Percentiles rank a stretch among this genome's conserved stretches.
Evolutionary conservation across 2,113 vertebrate genomes (phyloP).

Genomic region (Prochilodus magdalenae): DNA sequence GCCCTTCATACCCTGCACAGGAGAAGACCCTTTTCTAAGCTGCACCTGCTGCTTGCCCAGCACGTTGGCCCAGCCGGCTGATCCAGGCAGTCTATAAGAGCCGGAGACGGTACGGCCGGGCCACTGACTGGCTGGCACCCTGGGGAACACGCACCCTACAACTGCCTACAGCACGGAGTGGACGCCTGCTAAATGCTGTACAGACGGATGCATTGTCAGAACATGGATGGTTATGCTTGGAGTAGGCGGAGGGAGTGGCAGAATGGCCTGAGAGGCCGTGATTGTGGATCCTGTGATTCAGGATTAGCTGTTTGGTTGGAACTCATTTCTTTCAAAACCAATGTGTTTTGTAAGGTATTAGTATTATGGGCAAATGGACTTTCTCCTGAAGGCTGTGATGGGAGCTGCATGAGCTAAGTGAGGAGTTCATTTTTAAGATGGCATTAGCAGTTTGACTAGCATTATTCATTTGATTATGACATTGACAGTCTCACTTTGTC

Average conservation of each 20-base stretch:
- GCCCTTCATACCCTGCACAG: constrained; percentile 60
- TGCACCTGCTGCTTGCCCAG: constrained; percentile 76
- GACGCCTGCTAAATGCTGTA: not conserved
- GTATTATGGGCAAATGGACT: not conserved
- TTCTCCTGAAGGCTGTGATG: not conserved
- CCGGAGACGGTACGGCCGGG: constrained; percentile 15
- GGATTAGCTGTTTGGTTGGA: constrained; percentile 19
- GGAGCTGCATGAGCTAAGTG: not conserved
- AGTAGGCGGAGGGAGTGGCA: not conserved
- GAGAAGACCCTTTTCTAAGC: constrained; percentile 61
- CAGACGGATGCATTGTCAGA: constrained; percentile 15
- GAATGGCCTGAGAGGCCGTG: constrained; percentile 26
- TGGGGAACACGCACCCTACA: constrained; percentile 35
- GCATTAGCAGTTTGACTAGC: not conserved
- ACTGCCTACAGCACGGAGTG: constrained; percentile 17
- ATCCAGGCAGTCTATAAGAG: constrained; percentile 55
- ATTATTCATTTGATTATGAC: not conserved
- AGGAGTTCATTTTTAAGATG: not conserved
- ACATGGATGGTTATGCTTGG: constrained; percentile 30
- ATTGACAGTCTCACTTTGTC: not conserved
- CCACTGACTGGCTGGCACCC: constrained; percentile 41
- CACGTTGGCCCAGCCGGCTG: constrained; percentile 59
- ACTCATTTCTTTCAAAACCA: not conserved
- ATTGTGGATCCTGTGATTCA: constrained; percentile 10
- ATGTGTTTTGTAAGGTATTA: not conserved